phyloP scores from a whole-genome alignment of 2,888 invertebrate genomes.

The Eucriotettix oculatus region DNA sequence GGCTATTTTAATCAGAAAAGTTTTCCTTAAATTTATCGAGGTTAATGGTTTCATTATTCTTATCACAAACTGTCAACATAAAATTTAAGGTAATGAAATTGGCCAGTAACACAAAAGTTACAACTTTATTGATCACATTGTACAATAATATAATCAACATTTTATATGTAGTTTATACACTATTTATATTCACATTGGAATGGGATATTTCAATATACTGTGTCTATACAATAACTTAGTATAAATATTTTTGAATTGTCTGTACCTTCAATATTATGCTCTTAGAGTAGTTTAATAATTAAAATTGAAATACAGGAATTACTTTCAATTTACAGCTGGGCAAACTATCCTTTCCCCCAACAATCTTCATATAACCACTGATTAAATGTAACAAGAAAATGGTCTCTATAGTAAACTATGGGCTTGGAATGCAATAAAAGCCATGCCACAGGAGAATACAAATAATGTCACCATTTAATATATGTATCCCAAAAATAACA shows the following conservation, averaged over 20 bases:
- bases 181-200: not conserved
- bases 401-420: no score
- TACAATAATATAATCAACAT: slow-evolving; percentile 2
- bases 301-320: not conserved
- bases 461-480: not conserved
- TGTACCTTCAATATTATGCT: no score
- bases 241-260: not conserved
- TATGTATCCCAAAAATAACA: not conserved
- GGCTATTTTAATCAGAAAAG: no score
- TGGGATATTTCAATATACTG: not conserved
- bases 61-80: no score
- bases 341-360: no score
- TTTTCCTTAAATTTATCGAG: no score
- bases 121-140: slow-evolving; percentile 2
- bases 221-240: not conserved
- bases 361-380: no score
- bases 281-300: no score
- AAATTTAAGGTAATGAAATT: no score
- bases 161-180: not conserved
- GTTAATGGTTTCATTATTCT: no score
- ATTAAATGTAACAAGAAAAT: no score
- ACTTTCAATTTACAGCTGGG: no score
- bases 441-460: not conserved
- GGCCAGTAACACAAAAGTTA: slow-evolving; percentile 3
- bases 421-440: not conserved